Evolutionary conservation across 2,888 invertebrate species (phyloP), one percentile per base, ranked within the genome.

Genomic region (Drosophila sordidula): DNA sequence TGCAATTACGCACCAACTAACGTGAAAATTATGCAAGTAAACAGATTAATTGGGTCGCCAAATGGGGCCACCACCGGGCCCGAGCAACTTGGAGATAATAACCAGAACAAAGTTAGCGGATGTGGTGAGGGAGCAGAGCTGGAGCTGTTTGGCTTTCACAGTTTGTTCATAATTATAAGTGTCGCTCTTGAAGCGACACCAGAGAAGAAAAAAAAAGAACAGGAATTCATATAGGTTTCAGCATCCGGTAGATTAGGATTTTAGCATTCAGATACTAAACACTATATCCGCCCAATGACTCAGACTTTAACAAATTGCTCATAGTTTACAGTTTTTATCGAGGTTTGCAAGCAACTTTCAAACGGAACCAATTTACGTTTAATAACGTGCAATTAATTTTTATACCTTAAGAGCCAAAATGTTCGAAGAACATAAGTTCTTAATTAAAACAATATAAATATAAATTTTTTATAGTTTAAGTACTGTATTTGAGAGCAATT

Each of bases 1-100:
- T 76, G 65, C 75, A 75, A 78, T 75, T 78, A 85, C 75, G 61
- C 77, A 72, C 54, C 56, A 77, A 68, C 86, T 82, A 88, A 83
- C 77, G 68, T 88, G 83, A 52, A 85, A 85, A 87, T 87, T 85
- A 88, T 89, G 83, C 83, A 85, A 89, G 84, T 89, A 85, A 85
- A 89, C 88, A 85, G 77, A 87, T 87, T 85, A 85, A 85, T 85
- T 85, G 63, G 84, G 88, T 76, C 84, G 72, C 59, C 52, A 58
- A 72, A 70, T 78, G 74, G 65, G 76, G 62, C 32, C 41, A 52
- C 49, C 77, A 77, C 18, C 29, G 9, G 36, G 46, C 36, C 36
- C 44, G 46, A 44, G 49, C 41, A 46, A 61, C 16, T 25, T 51
- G 26, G 25, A 42, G 51, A 39, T 58, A 46, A 58, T 42, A 59